phyloP scores from a whole-genome alignment of 2,113 vertebrate genomes.

The Smithornis capensis region DNA sequence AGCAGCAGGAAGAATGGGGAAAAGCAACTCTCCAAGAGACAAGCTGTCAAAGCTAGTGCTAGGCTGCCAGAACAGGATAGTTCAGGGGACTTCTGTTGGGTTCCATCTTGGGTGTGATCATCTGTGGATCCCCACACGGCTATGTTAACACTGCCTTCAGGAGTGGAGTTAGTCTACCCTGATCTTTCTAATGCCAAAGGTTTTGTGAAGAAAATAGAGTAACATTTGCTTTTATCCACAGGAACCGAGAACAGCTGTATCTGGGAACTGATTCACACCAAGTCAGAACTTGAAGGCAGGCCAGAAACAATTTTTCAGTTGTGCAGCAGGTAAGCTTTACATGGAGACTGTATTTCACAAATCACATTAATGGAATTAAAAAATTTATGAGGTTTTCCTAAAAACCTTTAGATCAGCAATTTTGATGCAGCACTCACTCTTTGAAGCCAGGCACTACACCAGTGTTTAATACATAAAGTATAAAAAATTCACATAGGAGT shows the following conservation, averaged over 20 bases:
- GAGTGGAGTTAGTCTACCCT: background rate
- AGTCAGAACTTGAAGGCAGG: constrained; percentile 91
- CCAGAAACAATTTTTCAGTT: constrained; percentile 93
- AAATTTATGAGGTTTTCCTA: background rate
- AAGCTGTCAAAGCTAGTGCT: background rate
- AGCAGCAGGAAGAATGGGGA: background rate
- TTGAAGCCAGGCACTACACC: background rate
- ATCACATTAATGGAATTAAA: background rate
- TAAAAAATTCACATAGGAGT: background rate
- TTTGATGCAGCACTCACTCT: background rate
- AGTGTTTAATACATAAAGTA: background rate
- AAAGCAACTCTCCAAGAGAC: background rate
- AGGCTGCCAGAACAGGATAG: background rate
- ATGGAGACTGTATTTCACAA: background rate
- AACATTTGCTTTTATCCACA: background rate
- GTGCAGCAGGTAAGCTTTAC: constrained; percentile 88
- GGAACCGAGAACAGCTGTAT: constrained; percentile 88
- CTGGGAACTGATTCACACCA: constrained; percentile 96
- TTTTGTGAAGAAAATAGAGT: background rate
- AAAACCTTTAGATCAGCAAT: background rate
- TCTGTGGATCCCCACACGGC: background rate
- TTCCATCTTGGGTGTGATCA: background rate
- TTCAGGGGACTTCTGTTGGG: background rate
- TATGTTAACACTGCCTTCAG: background rate
- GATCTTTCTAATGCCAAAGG: background rate